Conservation (phyloP, 2,888 invertebrate genomes). For the Caenorhabditis parvicauda region DNA sequence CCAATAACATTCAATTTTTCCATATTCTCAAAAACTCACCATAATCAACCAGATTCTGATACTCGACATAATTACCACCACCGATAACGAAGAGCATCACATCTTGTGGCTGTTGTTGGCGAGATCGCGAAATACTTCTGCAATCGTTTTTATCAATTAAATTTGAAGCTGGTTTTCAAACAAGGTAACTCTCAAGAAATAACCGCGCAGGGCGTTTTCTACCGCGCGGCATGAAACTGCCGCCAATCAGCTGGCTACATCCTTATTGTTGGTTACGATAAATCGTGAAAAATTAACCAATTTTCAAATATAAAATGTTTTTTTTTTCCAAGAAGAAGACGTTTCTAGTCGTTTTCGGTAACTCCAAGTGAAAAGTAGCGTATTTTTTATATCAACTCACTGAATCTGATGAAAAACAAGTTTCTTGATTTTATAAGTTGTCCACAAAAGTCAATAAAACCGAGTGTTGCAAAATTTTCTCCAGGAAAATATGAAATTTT, state of each 20-base stretch:
- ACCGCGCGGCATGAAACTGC: too few species aligned
- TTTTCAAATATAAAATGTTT: too few species aligned
- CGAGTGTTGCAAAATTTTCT: neutral
- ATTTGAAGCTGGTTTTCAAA: conserved; percentile 3
- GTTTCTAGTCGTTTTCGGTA: too few species aligned
- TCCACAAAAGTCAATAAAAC: conserved; percentile 1
- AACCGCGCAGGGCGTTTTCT: too few species aligned
- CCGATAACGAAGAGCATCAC: conserved; percentile 68
- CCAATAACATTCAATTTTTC: too few species aligned
- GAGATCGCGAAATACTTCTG: conserved; percentile 24
- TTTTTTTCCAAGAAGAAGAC: neutral
- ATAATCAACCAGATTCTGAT: conserved; percentile 78
- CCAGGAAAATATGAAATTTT: neutral
- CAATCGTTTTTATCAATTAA: conserved; percentile 8
- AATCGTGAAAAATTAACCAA: conserved; percentile 1
- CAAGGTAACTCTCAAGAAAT: conserved; percentile 8
- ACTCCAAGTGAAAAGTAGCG: too few species aligned
- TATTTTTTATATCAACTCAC: too few species aligned
- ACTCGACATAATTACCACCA: conserved; percentile 92
- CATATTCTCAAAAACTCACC: conserved; percentile 12
- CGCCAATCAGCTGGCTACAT: too few species aligned
- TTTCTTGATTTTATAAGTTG: too few species aligned
- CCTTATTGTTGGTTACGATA: too few species aligned
- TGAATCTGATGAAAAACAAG: too few species aligned
- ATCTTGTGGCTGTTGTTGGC: conserved; percentile 58